Evolutionary conservation across 1,140 invertebrate genomes (phyloP).

Genomic region (Calosoma granatense): DNA sequence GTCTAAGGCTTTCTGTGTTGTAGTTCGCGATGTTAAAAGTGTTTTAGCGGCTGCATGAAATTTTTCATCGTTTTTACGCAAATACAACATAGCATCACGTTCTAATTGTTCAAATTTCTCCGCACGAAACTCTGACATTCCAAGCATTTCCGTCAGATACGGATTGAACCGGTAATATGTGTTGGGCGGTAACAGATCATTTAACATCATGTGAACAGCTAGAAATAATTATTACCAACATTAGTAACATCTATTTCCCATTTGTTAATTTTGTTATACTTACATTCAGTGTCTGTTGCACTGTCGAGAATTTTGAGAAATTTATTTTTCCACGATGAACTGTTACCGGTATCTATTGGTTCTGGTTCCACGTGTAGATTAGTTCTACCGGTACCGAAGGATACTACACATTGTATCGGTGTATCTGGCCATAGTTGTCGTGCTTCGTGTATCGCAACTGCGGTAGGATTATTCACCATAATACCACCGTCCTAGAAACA

Average conservation of each 20-base stretch:
- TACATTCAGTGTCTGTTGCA: slow-evolving; percentile 84
- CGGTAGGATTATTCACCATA: slow-evolving; percentile 83
- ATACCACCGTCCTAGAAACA: slow-evolving; percentile 67
- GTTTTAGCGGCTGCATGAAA: slow-evolving; percentile 45
- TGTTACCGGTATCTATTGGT: slow-evolving; percentile 26
- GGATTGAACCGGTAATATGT: slow-evolving; percentile 88
- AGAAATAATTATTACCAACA: slow-evolving; percentile 26
- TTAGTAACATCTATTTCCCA: slow-evolving; percentile 8
- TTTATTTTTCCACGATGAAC: slow-evolving; percentile 66
- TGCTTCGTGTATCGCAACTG: slow-evolving; percentile 81
- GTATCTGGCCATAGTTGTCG: slow-evolving; percentile 73
- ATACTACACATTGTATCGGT: slow-evolving; percentile 74
- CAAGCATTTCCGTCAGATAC: slow-evolving; percentile 69
- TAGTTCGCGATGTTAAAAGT: slow-evolving; percentile 36
- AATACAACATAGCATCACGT: slow-evolving; percentile 61
- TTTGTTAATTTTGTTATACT: slow-evolving; percentile 11
- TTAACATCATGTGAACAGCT: slow-evolving; percentile 72
- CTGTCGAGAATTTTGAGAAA: slow-evolving; percentile 78
- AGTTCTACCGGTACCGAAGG: slow-evolving; percentile 72
- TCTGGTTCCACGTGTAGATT: slow-evolving; percentile 21
- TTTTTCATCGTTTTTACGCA: slow-evolving; percentile 67
- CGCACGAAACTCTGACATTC: slow-evolving; percentile 72
- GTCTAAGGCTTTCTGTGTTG: slow-evolving; percentile 36
- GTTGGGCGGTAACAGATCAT: slow-evolving; percentile 66
- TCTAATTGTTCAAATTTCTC: slow-evolving; percentile 52